A percentile compares a stretch with the other conserved stretches of the same genome.
phyloP scores from a whole-genome alignment of 2,888 invertebrate species.

The Patella depressa region DNA sequence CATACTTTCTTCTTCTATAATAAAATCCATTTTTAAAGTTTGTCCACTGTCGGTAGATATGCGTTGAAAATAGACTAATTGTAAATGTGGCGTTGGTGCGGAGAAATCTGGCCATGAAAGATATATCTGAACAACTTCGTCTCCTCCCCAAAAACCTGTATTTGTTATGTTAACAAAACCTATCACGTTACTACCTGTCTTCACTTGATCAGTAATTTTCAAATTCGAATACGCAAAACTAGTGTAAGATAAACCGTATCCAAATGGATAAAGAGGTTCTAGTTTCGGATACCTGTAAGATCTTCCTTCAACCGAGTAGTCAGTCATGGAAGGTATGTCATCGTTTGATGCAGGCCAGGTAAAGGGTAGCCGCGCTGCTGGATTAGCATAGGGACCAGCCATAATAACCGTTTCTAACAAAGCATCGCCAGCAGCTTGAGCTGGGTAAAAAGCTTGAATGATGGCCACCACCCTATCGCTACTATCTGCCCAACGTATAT shows the following conservation, averaged over 20 bases:
- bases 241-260: conserved; percentile 57
- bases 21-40: conserved; percentile 29
- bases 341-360: conserved; percentile 58
- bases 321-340: conserved; percentile 45
- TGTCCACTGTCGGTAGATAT: conserved; percentile 32
- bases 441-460: conserved; percentile 63
- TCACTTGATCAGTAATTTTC: conserved; percentile 30
- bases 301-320: conserved; percentile 50
- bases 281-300: conserved; percentile 60
- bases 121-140: conserved; percentile 63
- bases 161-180: conserved; percentile 52
- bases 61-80: conserved; percentile 53
- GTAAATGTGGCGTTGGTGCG: conserved; percentile 49
- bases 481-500: conserved; percentile 44
- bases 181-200: conserved; percentile 48
- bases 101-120: conserved; percentile 55
- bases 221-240: conserved; percentile 41
- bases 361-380: conserved; percentile 62
- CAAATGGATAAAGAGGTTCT: conserved; percentile 58
- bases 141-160: conserved; percentile 48
- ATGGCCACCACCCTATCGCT: conserved; percentile 42
- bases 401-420: conserved; percentile 47
- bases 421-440: conserved; percentile 61
- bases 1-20: conserved; percentile 48
- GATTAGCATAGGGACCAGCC: conserved; percentile 44